Conservation (phyloP, 2,113 vertebrate genomes). For the Phodopus roborovskii region DNA sequence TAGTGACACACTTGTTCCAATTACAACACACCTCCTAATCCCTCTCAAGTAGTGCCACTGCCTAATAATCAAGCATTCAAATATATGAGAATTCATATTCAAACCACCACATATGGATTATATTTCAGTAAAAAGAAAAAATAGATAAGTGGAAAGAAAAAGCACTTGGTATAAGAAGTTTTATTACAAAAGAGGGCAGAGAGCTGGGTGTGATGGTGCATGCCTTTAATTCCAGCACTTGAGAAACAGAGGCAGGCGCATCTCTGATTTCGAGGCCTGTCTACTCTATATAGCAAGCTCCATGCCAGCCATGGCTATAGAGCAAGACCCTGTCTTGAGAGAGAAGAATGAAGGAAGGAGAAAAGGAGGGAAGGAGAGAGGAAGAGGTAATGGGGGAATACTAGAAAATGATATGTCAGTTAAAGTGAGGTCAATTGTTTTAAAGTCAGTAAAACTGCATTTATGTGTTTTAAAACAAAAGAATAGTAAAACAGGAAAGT, state of each 20-base stretch:
- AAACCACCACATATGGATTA: not conserved
- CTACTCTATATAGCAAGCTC: not conserved
- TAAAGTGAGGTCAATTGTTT: not conserved
- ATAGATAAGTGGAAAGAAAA: not conserved
- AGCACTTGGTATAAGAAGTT: not conserved
- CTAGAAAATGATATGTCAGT: not conserved
- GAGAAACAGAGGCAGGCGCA: not conserved
- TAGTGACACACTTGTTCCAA: not conserved
- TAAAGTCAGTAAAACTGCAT: slow-evolving; percentile 6
- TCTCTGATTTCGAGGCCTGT: not conserved
- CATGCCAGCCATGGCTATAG: not conserved
- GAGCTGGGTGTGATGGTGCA: not conserved
- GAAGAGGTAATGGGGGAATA: not conserved
- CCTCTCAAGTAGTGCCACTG: not conserved
- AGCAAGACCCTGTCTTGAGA: not conserved
- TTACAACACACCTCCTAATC: not conserved
- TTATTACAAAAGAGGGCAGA: slow-evolving; percentile 7
- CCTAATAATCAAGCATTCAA: not conserved
- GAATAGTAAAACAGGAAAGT: not conserved
- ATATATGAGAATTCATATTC: not conserved
- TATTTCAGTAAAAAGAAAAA: not conserved
- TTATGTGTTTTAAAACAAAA: not conserved
- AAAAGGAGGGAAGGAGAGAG: not conserved
- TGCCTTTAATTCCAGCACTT: not conserved
- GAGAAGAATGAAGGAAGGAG: no score